Conservation (phyloP, 2,797 vertebrate genomes). For the Gadopsis bispinosus region DNA sequence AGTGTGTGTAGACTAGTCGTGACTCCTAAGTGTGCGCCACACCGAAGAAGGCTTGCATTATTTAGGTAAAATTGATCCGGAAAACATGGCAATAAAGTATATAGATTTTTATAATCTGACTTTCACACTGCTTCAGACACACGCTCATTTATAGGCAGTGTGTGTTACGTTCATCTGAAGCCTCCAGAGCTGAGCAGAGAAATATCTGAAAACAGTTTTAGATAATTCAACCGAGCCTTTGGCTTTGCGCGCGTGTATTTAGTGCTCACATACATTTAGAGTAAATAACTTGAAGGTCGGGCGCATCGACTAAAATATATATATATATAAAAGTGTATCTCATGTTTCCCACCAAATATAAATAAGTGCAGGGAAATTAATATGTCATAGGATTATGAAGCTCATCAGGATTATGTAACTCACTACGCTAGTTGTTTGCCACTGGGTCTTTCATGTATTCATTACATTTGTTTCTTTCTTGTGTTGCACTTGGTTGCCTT, state of each 20-base stretch:
- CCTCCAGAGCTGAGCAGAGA: background rate
- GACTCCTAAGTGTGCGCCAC: constrained; percentile 21
- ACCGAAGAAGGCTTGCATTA: constrained; percentile 23
- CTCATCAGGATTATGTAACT: constrained; percentile 28
- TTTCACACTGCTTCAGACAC: background rate
- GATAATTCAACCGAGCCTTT: constrained; percentile 27
- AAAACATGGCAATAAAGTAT: constrained; percentile 33
- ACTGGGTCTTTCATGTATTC: constrained; percentile 8
- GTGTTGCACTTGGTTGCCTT: constrained; percentile 8
- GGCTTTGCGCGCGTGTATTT: background rate
- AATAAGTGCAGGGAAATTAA: constrained; percentile 35
- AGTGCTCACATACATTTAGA: constrained; percentile 28
- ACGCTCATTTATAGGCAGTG: background rate
- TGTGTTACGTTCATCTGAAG: constrained; percentile 9
- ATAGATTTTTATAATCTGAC: constrained; percentile 28
- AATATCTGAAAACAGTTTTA: constrained; percentile 19
- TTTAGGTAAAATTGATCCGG: constrained; percentile 27
- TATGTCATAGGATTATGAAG: constrained; percentile 12
- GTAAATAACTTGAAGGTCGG: constrained; percentile 35
- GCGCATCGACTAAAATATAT: background rate
- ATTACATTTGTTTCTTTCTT: constrained; percentile 19
- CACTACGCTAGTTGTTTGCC: constrained; percentile 6
- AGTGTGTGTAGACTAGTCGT: constrained; percentile 28
- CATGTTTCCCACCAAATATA: constrained; percentile 20
- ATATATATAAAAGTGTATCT: constrained; percentile 3